Conservation (phyloP, 92 coral and sea anemone genomes). For the Montipora capitata region DNA sequence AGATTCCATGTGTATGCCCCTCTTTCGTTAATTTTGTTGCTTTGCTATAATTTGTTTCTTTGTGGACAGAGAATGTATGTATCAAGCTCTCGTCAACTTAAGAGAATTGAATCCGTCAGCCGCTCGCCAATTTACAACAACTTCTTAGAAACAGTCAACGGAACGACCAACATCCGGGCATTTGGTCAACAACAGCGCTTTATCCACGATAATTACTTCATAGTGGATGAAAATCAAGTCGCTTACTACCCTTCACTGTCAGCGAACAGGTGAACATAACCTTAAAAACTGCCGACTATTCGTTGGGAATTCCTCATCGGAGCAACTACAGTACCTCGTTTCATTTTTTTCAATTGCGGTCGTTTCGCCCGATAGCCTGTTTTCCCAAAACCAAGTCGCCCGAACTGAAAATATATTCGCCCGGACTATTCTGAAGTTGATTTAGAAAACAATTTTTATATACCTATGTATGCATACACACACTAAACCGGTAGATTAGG, state of each 20-base stretch:
- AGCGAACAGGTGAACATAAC: conserved; percentile 76
- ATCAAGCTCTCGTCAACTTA: conserved; percentile 90
- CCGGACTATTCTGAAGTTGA: too few relatives aligned
- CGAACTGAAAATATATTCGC: too few relatives aligned
- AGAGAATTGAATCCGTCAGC: conserved; percentile 93
- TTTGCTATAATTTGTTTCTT: neutral
- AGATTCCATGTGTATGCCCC: neutral
- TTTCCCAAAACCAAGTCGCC: too few relatives aligned
- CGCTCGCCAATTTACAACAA: conserved; percentile 95
- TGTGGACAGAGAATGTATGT: conserved; percentile 82
- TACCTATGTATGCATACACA: too few relatives aligned
- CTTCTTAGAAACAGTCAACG: conserved; percentile 94
- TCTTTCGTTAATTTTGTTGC: neutral
- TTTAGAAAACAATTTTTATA: too few relatives aligned
- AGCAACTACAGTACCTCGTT: too few relatives aligned
- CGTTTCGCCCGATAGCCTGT: too few relatives aligned
- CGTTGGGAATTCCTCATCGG: too few relatives aligned
- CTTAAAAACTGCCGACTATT: too few relatives aligned
- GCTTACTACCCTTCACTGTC: conserved; percentile 85
- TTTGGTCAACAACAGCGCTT: conserved; percentile 86
- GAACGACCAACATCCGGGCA: conserved; percentile 91
- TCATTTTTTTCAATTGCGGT: too few relatives aligned
- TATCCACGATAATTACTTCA: conserved; percentile 69
- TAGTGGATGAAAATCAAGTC: conserved; percentile 89
- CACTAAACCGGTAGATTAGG: too few relatives aligned